phyloP scores from a whole-genome alignment of 2,888 invertebrate genomes.

The Arrhopalites spinosus region DNA sequence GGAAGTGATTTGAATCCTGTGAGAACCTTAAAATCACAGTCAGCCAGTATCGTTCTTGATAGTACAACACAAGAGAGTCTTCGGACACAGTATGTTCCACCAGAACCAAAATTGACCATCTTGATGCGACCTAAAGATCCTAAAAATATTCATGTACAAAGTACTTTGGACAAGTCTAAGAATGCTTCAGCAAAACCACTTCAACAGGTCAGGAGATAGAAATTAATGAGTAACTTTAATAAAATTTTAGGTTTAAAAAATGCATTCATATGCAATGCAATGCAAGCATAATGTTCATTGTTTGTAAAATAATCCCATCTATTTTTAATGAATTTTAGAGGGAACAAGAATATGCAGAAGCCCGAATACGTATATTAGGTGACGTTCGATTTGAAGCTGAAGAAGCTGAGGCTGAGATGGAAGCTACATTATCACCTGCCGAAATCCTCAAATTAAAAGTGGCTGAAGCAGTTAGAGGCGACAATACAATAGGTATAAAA shows the following conservation, averaged over 20 bases:
- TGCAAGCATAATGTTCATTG: neutral
- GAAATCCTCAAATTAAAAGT: slow-evolving; percentile 51
- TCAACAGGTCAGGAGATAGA: slow-evolving; percentile 50
- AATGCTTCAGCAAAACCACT: slow-evolving; percentile 24
- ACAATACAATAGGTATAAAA: too few relatives aligned
- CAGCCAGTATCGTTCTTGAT: slow-evolving; percentile 29
- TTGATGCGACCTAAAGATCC: slow-evolving; percentile 70
- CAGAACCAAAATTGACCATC: slow-evolving; percentile 82
- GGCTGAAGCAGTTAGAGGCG: slow-evolving; percentile 40
- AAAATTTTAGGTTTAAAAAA: neutral
- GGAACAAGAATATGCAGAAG: slow-evolving; percentile 92
- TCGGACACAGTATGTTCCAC: slow-evolving; percentile 77
- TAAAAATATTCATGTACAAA: slow-evolving; percentile 13
- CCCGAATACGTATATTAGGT: slow-evolving; percentile 85
- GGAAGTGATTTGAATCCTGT: too few relatives aligned
- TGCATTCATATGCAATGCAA: too few relatives aligned
- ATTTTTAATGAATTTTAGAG: slow-evolving; percentile 63
- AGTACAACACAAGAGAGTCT: slow-evolving; percentile 69
- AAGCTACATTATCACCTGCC: slow-evolving; percentile 41
- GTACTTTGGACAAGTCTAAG: slow-evolving; percentile 16
- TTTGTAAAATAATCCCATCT: neutral
- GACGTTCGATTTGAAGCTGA: slow-evolving; percentile 60
- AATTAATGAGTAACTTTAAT: slow-evolving; percentile 10
- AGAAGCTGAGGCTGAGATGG: slow-evolving; percentile 44
- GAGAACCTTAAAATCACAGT: too few relatives aligned